These are phyloP conservation scores for Proctacanthus coquilletti DNA, from an alignment of 1,140 invertebrate genomes.

Conservation along the genomic window DNA sequence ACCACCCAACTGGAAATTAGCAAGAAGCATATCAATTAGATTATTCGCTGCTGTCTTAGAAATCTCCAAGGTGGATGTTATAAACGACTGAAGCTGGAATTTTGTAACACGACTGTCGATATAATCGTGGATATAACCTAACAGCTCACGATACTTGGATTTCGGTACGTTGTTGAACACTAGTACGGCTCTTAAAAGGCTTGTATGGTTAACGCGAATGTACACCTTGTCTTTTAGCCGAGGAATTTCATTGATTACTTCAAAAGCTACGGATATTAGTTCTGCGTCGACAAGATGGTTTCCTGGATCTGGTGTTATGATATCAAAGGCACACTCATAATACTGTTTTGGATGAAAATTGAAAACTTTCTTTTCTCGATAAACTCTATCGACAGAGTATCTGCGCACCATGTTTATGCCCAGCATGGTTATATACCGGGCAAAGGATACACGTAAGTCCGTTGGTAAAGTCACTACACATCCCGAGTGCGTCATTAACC, in stretches of 20 bases:
- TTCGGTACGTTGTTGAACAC: constrained; percentile 64
- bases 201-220: constrained; percentile 71
- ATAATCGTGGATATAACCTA: constrained; percentile 18
- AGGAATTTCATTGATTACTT: constrained; percentile 59
- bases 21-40: constrained; percentile 54
- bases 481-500: constrained; percentile 72
- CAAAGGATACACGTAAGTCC: constrained; percentile 63
- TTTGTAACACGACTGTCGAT: constrained; percentile 44
- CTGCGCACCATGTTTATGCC: constrained; percentile 63
- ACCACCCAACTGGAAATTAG: constrained; percentile 43
- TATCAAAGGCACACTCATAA: constrained; percentile 86
- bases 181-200: constrained; percentile 60
- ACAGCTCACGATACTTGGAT: constrained; percentile 41
- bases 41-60: constrained; percentile 51
- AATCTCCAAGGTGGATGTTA: constrained; percentile 48
- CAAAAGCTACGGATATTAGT: constrained; percentile 57
- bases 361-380: constrained; percentile 62
- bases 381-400: constrained; percentile 76
- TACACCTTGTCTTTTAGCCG: constrained; percentile 46
- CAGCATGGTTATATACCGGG: constrained; percentile 66
- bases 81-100: constrained; percentile 53
- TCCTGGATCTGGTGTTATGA: constrained; percentile 56
- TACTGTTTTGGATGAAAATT: constrained; percentile 79
- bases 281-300: constrained; percentile 73
- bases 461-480: constrained; percentile 64